Base-by-base conservation (phyloP, 2,888 invertebrate genomes). In the Drosophila anomalata region DNA sequence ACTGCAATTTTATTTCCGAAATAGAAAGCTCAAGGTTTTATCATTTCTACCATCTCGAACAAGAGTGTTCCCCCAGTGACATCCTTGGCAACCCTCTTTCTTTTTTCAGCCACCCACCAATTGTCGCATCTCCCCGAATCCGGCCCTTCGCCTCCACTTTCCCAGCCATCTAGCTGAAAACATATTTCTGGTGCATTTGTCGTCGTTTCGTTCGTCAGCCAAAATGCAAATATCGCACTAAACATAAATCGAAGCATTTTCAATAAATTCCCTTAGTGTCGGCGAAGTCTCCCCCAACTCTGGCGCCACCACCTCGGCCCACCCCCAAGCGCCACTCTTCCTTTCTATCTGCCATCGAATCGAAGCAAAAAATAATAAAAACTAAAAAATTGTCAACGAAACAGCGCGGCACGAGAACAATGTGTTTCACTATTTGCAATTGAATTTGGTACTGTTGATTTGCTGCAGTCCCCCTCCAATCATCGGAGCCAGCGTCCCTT, bases 221-320 rank as follows among this genome's bases (percentile, higher is more conserved):
- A 70, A 78, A 86, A 78, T 79, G 79, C 83, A 86, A 79, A 82
- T 79, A 82, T 79, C 73, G 76, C 79, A 73, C 76, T 79, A 85
- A 85, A 79, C 81, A 82, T 79, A 82, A 82, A 85, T 82, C 86
- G 83, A 85, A 82, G 79, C 77, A 79, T 82, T 82, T 82, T 79
- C 78, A 82, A 82, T 85, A 82, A 85, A 82, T 79, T 71, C 76
- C 78, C 69, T 65, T 68, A 61, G 72, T 65, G 62, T 60, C 59
- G 54, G 36, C 44, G 51, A 39, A 24, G 60, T 42, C 41, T 59
- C 12, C 51, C 8, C 39, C 29, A 42, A 8, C 47, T 47, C 41
- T 50, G 20, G 26, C 48, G 26, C 36, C 41, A 24, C n/a, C 14
- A 20, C n/a, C 14, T 11, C 17, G 17, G 17, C 3, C 31, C 6